These are phyloP conservation scores for Ochropacha duplaris DNA, from an alignment of 2,888 invertebrate species.

Conservation along the genomic window DNA sequence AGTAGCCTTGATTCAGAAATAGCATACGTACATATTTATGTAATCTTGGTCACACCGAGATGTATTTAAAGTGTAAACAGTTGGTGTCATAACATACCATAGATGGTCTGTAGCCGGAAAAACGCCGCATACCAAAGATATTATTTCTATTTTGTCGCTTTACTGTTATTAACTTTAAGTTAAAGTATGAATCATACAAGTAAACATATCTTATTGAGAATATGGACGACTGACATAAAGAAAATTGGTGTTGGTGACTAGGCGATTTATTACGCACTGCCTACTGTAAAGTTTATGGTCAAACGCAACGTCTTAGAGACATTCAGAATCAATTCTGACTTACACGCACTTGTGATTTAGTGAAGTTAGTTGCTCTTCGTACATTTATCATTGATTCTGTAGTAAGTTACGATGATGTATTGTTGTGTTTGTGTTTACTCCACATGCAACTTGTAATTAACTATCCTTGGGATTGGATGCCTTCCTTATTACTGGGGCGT, in stretches of 20 bases:
- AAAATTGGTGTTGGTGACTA: not conserved
- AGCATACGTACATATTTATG: slow-evolving; percentile 29
- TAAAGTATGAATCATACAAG: slow-evolving; percentile 30
- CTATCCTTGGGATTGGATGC: not conserved
- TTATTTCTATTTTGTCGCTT: slow-evolving; percentile 38
- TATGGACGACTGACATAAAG: not conserved
- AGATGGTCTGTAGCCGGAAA: slow-evolving; percentile 50
- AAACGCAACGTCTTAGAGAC: not conserved
- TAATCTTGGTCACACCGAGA: slow-evolving; percentile 26
- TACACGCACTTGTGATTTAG: slow-evolving; percentile 2
- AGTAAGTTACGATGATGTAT: not conserved
- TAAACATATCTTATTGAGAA: slow-evolving; percentile 10
- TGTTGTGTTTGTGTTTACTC: not conserved
- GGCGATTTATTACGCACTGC: slow-evolving; percentile 3
- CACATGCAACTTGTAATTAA: not conserved
- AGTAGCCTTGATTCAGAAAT: slow-evolving; percentile 11
- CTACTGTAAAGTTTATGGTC: slow-evolving; percentile 2
- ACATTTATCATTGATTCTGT: slow-evolving; percentile 2
- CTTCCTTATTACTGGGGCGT: not conserved
- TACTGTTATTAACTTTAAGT: slow-evolving; percentile 32
- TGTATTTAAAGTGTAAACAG: slow-evolving; percentile 36
- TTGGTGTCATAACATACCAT: slow-evolving; percentile 1
- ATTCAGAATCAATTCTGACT: slow-evolving; percentile 1
- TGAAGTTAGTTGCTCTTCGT: not conserved
- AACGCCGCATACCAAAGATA: slow-evolving; percentile 47